Base-by-base conservation (phyloP, 2,797 vertebrate species). In the Enteromius unitaeniatus region DNA sequence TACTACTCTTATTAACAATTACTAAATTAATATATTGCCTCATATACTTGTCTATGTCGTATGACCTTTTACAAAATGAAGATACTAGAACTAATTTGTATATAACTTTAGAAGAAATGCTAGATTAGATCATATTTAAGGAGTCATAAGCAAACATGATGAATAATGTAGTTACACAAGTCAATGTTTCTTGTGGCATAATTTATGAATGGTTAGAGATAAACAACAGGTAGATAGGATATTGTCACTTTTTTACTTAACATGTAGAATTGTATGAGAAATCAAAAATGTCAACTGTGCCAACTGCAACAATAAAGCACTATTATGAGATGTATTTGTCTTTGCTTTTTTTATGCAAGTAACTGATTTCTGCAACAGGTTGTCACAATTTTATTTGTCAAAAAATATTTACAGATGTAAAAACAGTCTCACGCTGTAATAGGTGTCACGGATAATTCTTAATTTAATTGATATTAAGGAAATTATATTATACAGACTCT, bases 331-430 rank as follows among this genome's bases (percentile, higher is more conserved):
- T 7, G 11, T 9, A 73, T 60, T 40, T 17, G 15, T 73, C 6
- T 77, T 42, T 28, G 31, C 15, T 26, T 58, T 75, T 53, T 6
- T 74, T 19, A 49, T n/a, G 10, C 31, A 26, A 80, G 40, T 69
- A 21, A 78, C 21, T 49, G 31, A 77, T n/a, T 72, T 81, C 28
- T 26, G 14, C 0, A 45, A 68, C 26, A 45, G 34, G 58, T 47
- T 21, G 6, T 47, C 31, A 15, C 23, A 19, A 60, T 42, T 88
- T 86, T 82, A 88, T 81, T 87, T 62, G 4, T 40, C 13, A 65
- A 80, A 19, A 80, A 72, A 74, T 68, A 81, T 79, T 72, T 68
- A 85, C 65, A 86, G 8, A 14, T 51, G 65, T 34, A 62, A 73
- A 72, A 80, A 73, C 40, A 47, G 40, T 62, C 26, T 9, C 26